Conservation (phyloP, 2,113 vertebrate species). For the Sturnus vulgaris region DNA sequence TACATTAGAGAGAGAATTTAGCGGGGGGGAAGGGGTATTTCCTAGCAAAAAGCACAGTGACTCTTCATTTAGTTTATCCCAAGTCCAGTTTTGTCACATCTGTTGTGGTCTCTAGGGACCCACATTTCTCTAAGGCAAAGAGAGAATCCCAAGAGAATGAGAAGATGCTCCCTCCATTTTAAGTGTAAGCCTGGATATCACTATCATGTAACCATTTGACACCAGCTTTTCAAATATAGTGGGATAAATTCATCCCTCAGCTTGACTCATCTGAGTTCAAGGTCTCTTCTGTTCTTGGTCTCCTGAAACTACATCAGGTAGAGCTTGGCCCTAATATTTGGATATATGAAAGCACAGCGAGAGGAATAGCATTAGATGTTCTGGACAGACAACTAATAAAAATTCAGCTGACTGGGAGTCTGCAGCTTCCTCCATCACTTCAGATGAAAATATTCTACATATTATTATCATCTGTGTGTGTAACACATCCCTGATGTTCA, state of each 20-base stretch:
- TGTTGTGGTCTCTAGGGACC: background rate
- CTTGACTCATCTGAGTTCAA: background rate
- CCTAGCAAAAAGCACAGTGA: background rate
- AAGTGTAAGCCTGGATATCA: background rate
- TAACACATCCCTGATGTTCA: slow-evolving; percentile 21
- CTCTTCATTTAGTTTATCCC: background rate
- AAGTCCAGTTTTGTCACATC: background rate
- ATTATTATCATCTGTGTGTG: background rate
- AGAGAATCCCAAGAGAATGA: background rate
- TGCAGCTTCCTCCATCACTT: background rate
- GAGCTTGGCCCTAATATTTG: background rate
- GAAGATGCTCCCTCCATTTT: background rate
- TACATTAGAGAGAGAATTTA: background rate
- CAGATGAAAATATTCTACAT: slow-evolving; percentile 47
- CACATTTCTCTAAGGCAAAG: background rate
- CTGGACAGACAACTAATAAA: background rate
- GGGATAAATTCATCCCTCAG: background rate
- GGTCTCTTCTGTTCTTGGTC: background rate
- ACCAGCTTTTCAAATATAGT: background rate
- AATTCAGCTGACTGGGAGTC: background rate
- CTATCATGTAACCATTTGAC: background rate
- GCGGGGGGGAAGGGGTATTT: no score
- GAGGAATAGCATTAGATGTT: background rate
- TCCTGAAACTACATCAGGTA: background rate
- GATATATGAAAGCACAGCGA: background rate